Evolutionary conservation across 92 coral and sea anemone genomes (phyloP), one percentile per base, ranked within the genome.

Genomic region (Ricordea florida): DNA sequence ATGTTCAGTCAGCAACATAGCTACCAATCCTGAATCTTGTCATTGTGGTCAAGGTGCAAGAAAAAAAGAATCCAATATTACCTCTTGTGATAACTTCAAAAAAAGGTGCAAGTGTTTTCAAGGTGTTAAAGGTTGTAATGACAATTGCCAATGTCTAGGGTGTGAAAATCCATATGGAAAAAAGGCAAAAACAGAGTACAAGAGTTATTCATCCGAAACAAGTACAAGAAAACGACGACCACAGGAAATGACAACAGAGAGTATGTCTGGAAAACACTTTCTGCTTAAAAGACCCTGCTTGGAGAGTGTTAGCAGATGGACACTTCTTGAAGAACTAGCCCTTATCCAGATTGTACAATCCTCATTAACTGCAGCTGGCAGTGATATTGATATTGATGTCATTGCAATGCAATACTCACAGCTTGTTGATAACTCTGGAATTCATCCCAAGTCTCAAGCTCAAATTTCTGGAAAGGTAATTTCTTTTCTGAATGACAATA

Each of bases 61-160:
- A 67, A 76, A 76, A 67, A 76, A 74, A 66, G 79, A 76, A 29
- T 55, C 36, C 14, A 55, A 10, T 57, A 66, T 18, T 25, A 27
- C 31, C 10, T 73, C 89, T 7, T 76, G 89, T 48, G 83, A 76
- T 35, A 22, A 44, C 6, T 76, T 83, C 27, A 83, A 76, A 16
- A 74, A 65, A 43, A 66, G 88, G 56, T 75, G 83, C 69, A 74
- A 74, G 73, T 83, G 88, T 50, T 83, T 51, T 36, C 88, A 83
- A 66, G 27, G 72, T 10, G 25, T 83, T 23, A 73, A 38, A 68
- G 58, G 64, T 25, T 58, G 85, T 68, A 79, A 38, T 40, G 72
- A 68, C 62, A 69, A 33, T 37, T 79, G 85, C 34, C 62, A 58
- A 36, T 79, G 78, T 26, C 20, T 57, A 13, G 47, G 85, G 29